phyloP scores from a whole-genome alignment of 2,113 vertebrate species.

The Anguilla rostrata region DNA sequence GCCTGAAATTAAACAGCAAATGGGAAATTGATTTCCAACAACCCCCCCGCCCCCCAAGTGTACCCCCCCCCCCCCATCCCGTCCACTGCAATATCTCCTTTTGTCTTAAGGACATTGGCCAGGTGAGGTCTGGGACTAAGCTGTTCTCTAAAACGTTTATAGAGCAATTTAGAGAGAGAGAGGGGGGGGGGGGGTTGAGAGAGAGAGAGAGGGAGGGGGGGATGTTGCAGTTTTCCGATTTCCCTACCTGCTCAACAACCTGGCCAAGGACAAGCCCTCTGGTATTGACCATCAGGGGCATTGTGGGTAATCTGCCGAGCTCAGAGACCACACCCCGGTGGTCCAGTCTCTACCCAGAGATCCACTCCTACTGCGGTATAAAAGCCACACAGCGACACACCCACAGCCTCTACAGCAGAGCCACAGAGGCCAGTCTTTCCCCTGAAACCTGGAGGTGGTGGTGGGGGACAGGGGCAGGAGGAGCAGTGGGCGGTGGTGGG shows the following conservation, averaged over 20 bases:
- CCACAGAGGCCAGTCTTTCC: too few species aligned
- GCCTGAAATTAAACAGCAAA: conserved; percentile 79
- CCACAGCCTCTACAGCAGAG: too few species aligned
- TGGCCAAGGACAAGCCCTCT: conserved; percentile 29
- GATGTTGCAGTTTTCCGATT: conserved; percentile 15
- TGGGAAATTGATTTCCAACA: conserved; percentile 81
- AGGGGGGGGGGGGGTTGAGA: conserved; percentile 45
- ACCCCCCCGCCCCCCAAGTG: too few species aligned
- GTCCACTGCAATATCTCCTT: conserved; percentile 78
- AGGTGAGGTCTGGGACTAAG: conserved; percentile 71
- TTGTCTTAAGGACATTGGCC: conserved; percentile 80
- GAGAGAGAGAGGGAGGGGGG: conserved; percentile 60
- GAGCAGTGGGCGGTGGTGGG: too few species aligned
- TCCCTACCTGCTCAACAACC: too few species aligned
- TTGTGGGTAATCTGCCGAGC: background rate
- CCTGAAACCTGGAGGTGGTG: too few species aligned
- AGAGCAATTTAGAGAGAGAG: conserved; percentile 65
- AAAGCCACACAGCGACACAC: background rate
- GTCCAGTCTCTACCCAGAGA: background rate
- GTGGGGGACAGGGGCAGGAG: too few species aligned
- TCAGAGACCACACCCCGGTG: background rate
- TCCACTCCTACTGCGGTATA: background rate
- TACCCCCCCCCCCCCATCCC: conserved; percentile 28
- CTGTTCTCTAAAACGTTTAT: conserved; percentile 77
- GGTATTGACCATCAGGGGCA: conserved; percentile 32